A percentile compares a stretch with the other conserved stretches of the same genome.
These are phyloP conservation scores for Phaedon cochleariae DNA, from an alignment of 2,888 invertebrate genomes.

Conservation along the genomic window DNA sequence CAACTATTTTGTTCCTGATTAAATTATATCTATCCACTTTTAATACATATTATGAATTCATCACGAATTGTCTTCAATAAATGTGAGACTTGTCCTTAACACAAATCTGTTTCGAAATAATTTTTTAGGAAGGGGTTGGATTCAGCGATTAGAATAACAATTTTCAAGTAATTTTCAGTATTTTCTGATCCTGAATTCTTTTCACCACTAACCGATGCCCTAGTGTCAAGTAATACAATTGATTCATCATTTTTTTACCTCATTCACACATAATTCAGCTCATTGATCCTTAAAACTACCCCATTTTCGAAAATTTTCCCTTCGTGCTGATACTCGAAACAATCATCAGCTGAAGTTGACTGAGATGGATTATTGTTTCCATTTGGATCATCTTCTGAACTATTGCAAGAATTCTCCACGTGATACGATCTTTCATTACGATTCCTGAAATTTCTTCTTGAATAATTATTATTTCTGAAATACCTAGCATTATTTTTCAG, in stretches of 20 bases:
- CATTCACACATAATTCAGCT: conserved; percentile 22
- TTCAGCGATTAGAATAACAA: not conserved
- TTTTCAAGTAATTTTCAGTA: not conserved
- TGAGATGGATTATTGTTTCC: too few relatives aligned
- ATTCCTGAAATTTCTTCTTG: too few relatives aligned
- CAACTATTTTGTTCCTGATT: not conserved
- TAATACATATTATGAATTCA: conserved; percentile 1
- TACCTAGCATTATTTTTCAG: too few relatives aligned
- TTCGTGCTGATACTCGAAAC: too few relatives aligned
- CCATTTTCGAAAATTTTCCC: too few relatives aligned
- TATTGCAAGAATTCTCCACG: too few relatives aligned
- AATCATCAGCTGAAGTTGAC: too few relatives aligned
- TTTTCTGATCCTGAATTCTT: not conserved
- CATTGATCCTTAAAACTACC: not conserved
- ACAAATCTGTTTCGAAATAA: not conserved
- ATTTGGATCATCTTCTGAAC: too few relatives aligned
- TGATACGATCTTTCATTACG: too few relatives aligned
- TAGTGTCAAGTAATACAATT: conserved; percentile 22
- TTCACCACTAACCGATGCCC: conserved; percentile 21
- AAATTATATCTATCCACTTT: too few relatives aligned
- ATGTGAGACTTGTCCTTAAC: conserved; percentile 9
- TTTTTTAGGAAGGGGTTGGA: conserved; percentile 1
- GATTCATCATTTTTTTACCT: not conserved
- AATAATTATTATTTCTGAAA: too few relatives aligned
- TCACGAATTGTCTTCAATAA: not conserved